phyloP scores from a whole-genome alignment of 2,888 invertebrate genomes.

The Hyposoter didymator region DNA sequence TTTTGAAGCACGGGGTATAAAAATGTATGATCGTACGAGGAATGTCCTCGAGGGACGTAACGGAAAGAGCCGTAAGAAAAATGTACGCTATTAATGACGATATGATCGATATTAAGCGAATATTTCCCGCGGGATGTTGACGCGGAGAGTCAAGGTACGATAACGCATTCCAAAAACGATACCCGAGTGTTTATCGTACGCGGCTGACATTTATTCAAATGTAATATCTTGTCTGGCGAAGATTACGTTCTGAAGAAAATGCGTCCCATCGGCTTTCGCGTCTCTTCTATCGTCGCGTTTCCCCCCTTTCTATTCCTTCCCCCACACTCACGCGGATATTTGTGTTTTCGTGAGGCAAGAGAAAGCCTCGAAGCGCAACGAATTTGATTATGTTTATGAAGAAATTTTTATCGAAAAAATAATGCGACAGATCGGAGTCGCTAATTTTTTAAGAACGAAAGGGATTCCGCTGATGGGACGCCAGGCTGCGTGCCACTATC shows the following conservation, averaged over 20 bases:
- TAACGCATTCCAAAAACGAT: slow-evolving; percentile 61
- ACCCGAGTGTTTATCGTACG: slow-evolving; percentile 77
- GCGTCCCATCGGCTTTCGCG: slow-evolving; percentile 79
- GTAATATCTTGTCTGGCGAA: slow-evolving; percentile 83
- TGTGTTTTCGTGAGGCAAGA: neutral
- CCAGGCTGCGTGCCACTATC: slow-evolving; percentile 83
- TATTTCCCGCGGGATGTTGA: slow-evolving; percentile 83
- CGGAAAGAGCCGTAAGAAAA: slow-evolving; percentile 63
- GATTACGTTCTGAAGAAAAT: slow-evolving; percentile 82
- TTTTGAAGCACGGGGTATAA: slow-evolving; percentile 26
- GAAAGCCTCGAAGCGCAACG: neutral
- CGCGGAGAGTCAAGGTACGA: slow-evolving; percentile 67
- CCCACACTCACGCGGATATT: neutral
- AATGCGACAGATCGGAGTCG: too few relatives aligned
- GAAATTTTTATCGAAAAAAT: too few relatives aligned
- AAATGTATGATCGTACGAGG: slow-evolving; percentile 8
- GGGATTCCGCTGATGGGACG: slow-evolving; percentile 72
- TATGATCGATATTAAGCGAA: slow-evolving; percentile 83
- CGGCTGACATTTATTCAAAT: slow-evolving; percentile 84
- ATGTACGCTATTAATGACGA: slow-evolving; percentile 80
- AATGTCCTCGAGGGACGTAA: slow-evolving; percentile 48
- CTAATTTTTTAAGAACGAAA: neutral
- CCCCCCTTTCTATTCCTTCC: neutral
- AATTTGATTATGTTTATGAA: too few relatives aligned
- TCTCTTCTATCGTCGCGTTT: neutral